Base-by-base conservation (phyloP, 2,888 invertebrate species). In the Dromius quadrimaculatus region DNA sequence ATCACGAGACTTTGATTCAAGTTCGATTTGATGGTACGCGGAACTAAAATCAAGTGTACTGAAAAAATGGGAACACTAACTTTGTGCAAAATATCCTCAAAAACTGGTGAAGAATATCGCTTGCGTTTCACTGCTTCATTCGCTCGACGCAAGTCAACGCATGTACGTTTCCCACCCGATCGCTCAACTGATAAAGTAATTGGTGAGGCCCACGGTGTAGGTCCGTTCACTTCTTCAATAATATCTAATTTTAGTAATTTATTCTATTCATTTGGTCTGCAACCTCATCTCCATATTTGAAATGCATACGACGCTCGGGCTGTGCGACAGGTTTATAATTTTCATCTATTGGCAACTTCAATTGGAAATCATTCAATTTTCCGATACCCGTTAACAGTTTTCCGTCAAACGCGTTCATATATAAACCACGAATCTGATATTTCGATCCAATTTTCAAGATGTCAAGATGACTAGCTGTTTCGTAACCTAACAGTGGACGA, bases 271-370 rank as follows among this genome's bases (percentile, higher is more conserved):
- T 1, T 8, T n/a, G 8, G 2, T 34, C 34, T 34, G 8, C 8
- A 4, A 34, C n/a, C 8, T 34, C 3, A 4, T 34, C 34, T 34
- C 34, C 1, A n/a, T 34, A 6, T n/a, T 2, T 11, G 34, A 11
- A 34, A 34, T 1, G 2, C 34, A n/a, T 4, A 8, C 1, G 8
- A 34, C 34, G n/a, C n/a, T n/a, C n/a, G 2, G 34, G 34, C 8
- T 34, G 34, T 4, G 34, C 34, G 2, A 54, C 54, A 6, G 28
- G 54, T 13, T n/a, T 23, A 28, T 11, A 2, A 13, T 23, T 13
- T 54, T 54, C 9, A 22, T 54, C 54, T 23, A 23, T 54, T 2
- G 54, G 54, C 2, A 54, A 20, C 28, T 54, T n/a, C 23, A 54
- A 6, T 23, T 28, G 28, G 15, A 54, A 28, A 32, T 32, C 8